Base-by-base conservation (phyloP, 1,140 invertebrate genomes). In the Oppia nitens region DNA sequence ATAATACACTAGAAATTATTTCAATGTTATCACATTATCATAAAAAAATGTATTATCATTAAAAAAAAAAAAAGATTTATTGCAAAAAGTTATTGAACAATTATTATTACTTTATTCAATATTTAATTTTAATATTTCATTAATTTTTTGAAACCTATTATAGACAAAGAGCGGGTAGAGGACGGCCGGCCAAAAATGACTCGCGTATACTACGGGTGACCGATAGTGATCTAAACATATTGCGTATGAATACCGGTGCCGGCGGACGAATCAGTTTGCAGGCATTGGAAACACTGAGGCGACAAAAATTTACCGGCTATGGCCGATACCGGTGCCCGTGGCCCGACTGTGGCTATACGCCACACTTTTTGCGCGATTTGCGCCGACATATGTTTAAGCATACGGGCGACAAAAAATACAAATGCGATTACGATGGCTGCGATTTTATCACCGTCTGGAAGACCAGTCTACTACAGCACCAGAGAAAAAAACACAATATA, bases 381-480 rank as follows among this genome's bases (percentile, higher is more conserved):
- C 4, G 53, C 6, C 4, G 53, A 20, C 53, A 54, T 26, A 54
- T 54, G 53, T 54, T 25, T 26, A 54, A 54, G 21, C 53, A 54
- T 20, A 54, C 53, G 9, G 53, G 53, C 4, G 53, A 54, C 21
- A 54, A 54, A 25, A 54, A 54, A 45, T 21, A 57, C 55, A 57
- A 57, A 32, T 57, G 55, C 57, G 50, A 54, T n/a, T 20, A 24
- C 17, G 6, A 9, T n/a, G 55, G 21, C 6, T 57, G 55, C 49
- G 50, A 57, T 20, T 57, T 57, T 23, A 27, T 20, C 9, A 57
- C 55, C 9, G 55, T 57, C 49, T 57, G 55, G 55, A 54, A 55
- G 21, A 57, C 49, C 6, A 57, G 51, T 32, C 23, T 57, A 20
- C n/a, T 57, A 53, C 55, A 57, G 26, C 55, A 57, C 28, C 6